These are phyloP conservation scores for Zygogramma bicolorata DNA, from an alignment of 2,888 invertebrate genomes.

Conservation along the genomic window DNA sequence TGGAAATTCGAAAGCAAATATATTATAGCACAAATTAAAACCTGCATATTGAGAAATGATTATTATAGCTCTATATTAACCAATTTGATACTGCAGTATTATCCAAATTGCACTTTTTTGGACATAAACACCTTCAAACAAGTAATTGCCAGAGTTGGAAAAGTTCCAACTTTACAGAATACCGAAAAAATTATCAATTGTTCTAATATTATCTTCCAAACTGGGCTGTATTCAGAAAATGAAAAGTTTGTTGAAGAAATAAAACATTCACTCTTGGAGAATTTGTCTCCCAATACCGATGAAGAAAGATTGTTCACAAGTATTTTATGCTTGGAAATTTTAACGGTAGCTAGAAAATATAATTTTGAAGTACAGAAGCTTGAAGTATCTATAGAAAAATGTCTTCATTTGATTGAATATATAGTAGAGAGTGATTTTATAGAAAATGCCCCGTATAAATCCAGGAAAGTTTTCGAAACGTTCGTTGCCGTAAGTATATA, in stretches of 20 bases:
- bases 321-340: slow-evolving; percentile 34
- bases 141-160: slow-evolving; percentile 21
- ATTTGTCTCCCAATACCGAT: slow-evolving; percentile 3
- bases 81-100: slow-evolving; percentile 33
- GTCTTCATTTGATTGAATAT: slow-evolving; percentile 32
- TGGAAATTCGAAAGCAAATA: slow-evolving; percentile 37
- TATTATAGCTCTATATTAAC: slow-evolving; percentile 30
- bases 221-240: background rate
- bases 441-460: slow-evolving; percentile 30
- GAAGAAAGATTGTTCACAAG: slow-evolving; percentile 31
- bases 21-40: slow-evolving; percentile 19
- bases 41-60: slow-evolving; percentile 27
- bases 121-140: slow-evolving; percentile 20
- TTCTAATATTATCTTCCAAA: slow-evolving; percentile 34
- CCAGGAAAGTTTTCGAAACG: slow-evolving; percentile 50
- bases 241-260: slow-evolving; percentile 29
- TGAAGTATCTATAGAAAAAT: slow-evolving; percentile 31
- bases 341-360: slow-evolving; percentile 29
- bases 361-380: slow-evolving; percentile 20
- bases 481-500: slow-evolving; percentile 52
- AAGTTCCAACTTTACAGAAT: slow-evolving; percentile 29
- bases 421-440: slow-evolving; percentile 35
- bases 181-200: slow-evolving; percentile 40
- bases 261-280: slow-evolving; percentile 6
- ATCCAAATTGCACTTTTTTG: slow-evolving; percentile 10